Conservation (phyloP, 2,888 invertebrate species). For the Leptarthrus brevirostris region DNA sequence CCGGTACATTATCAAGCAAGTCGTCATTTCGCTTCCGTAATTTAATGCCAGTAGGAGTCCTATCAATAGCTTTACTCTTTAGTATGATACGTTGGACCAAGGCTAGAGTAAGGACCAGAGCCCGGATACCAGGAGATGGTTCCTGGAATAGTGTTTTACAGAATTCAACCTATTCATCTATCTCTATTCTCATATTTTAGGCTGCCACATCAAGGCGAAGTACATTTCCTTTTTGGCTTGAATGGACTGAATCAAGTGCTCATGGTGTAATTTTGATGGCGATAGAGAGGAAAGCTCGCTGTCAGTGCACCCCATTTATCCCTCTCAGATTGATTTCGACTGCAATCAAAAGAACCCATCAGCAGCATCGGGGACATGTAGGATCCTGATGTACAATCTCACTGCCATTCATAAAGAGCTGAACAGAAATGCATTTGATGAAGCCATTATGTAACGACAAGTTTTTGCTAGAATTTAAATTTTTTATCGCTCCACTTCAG, state of each 20-base stretch:
- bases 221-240: constrained; percentile 26
- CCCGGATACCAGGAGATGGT: no score
- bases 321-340: constrained; percentile 31
- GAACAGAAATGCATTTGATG: constrained; percentile 25
- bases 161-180: constrained; percentile 27
- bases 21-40: constrained; percentile 38
- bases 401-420: not conserved
- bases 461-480: not conserved
- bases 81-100: not conserved
- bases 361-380: no score
- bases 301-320: constrained; percentile 26
- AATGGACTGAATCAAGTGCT: constrained; percentile 36
- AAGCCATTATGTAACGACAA: constrained; percentile 24
- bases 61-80: constrained; percentile 8
- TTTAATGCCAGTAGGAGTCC: constrained; percentile 14
- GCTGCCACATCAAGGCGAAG: constrained; percentile 26
- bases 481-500: not conserved
- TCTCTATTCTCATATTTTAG: constrained; percentile 27
- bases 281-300: constrained; percentile 6
- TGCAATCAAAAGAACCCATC: constrained; percentile 8
- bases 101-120: no score
- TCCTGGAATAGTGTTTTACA: not conserved
- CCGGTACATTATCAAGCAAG: constrained; percentile 18
- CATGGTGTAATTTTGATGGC: constrained; percentile 38
- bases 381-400: not conserved